These are phyloP conservation scores for Gopherus flavomarginatus DNA, from an alignment of 2,113 vertebrate genomes.

Conservation along the genomic window DNA sequence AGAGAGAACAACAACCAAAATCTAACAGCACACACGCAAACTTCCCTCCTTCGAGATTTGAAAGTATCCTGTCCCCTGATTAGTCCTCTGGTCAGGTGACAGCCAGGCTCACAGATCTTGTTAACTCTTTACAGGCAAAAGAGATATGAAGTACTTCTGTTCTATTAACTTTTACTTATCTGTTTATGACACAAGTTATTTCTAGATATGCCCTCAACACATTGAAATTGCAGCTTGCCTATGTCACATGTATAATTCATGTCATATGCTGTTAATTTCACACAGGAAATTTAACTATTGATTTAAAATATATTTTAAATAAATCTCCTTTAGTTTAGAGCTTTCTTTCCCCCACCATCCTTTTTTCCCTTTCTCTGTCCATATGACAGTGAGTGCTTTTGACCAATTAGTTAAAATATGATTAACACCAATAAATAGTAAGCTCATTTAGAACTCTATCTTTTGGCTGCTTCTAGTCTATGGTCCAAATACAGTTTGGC, in stretches of 20 bases:
- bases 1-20: too few species aligned
- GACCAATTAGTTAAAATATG: fast-evolving
- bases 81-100: too few species aligned
- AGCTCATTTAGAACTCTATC: neutral
- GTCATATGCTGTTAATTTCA: neutral
- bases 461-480: neutral
- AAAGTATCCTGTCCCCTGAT: too few species aligned
- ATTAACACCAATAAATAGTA: fast-evolving
- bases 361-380: neutral
- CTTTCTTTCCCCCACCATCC: neutral
- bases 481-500: neutral
- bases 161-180: too few species aligned
- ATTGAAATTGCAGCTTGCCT: neutral
- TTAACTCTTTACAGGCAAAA: too few species aligned
- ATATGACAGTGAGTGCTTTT: neutral
- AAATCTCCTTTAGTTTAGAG: neutral
- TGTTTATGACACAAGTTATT: neutral
- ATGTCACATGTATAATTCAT: conserved; percentile 1
- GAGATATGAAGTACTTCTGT: too few species aligned
- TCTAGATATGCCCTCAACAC: neutral
- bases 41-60: too few species aligned
- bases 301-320: neutral
- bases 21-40: too few species aligned
- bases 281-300: neutral
- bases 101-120: too few species aligned